Evolutionary conservation across 2,888 invertebrate genomes (phyloP).

Genomic region (Onchidella celtica): DNA sequence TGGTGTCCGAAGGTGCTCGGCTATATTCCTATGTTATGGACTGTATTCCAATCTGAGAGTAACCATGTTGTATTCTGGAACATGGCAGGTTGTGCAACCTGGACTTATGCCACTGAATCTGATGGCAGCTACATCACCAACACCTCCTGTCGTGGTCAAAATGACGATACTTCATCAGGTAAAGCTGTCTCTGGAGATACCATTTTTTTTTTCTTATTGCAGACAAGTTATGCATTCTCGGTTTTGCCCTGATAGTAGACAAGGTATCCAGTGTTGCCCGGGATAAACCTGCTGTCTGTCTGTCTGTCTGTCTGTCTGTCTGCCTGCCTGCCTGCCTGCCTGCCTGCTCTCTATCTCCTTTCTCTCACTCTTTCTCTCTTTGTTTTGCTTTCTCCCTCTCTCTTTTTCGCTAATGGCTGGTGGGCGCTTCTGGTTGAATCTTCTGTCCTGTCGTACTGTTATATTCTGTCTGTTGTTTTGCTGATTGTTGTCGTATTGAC

Average conservation of each 20-base stretch:
- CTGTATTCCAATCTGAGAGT: too few species aligned
- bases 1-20: too few species aligned
- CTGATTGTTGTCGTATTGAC: neutral
- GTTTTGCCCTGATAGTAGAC: too few species aligned
- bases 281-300: too few species aligned
- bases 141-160: slow-evolving; percentile 46
- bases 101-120: slow-evolving; percentile 27
- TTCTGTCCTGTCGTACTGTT: neutral
- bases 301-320: too few species aligned
- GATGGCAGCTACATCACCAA: slow-evolving; percentile 42
- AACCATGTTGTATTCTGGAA: too few species aligned
- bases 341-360: neutral
- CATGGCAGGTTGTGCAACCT: slow-evolving; percentile 7
- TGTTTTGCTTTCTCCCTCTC: slow-evolving; percentile 1
- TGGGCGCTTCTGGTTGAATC: neutral
- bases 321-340: too few species aligned
- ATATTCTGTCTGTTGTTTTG: neutral
- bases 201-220: too few species aligned
- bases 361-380: slow-evolving; percentile 21
- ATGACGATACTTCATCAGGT: slow-evolving; percentile 43
- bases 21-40: too few species aligned
- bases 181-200: too few species aligned
- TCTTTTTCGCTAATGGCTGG: neutral
- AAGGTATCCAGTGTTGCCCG: too few species aligned
- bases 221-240: too few species aligned